These are phyloP conservation scores for Morelia viridis DNA, from an alignment of 2,797 vertebrate genomes.

Conservation along the genomic window DNA sequence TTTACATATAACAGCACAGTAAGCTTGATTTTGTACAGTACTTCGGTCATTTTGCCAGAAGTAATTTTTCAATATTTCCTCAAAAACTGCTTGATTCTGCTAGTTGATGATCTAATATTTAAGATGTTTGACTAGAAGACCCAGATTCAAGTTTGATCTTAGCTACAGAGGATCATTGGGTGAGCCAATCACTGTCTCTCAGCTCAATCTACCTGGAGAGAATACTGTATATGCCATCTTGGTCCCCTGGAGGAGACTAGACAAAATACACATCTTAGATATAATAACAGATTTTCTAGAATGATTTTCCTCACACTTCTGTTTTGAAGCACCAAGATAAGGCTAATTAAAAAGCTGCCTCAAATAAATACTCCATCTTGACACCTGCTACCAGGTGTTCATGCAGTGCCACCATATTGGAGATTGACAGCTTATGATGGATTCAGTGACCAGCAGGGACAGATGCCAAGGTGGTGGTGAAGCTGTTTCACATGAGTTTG, in stretches of 20 bases:
- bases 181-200: not conserved
- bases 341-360: constrained; percentile 27
- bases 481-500: not conserved
- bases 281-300: not conserved
- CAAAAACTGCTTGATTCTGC: not conserved
- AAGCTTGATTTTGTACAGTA: not conserved
- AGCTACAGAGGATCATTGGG: not conserved
- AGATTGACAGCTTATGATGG: not conserved
- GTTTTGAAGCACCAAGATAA: constrained; percentile 25
- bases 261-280: not conserved
- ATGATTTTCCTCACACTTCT: not conserved
- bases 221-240: not conserved
- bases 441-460: not conserved
- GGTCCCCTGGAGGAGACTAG: not conserved
- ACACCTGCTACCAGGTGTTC: constrained; percentile 1
- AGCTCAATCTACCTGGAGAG: not conserved
- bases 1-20: not conserved
- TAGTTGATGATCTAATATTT: not conserved
- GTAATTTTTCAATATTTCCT: not conserved
- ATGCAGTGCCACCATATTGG: not conserved
- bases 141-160: not conserved
- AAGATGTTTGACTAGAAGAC: not conserved
- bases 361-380: constrained; percentile 33
- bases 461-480: not conserved
- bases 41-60: too few relatives aligned